Evolutionary conservation across 1,140 invertebrate species (phyloP), one percentile per base, ranked within the genome.

Genomic region (Rhagoletis zephyria): DNA sequence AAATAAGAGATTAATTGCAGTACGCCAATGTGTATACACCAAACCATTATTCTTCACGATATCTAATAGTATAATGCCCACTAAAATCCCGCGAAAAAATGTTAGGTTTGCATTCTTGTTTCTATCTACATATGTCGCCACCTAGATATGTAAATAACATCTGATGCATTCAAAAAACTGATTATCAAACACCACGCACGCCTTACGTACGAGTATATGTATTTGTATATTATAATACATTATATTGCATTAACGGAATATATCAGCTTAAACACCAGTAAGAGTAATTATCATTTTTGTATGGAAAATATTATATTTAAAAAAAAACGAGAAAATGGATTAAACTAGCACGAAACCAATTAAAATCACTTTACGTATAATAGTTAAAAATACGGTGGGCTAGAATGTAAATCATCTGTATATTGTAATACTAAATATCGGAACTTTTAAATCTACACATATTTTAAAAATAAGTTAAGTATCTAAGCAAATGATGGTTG

Each of bases 401-500:
- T 74, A 74, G 67, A 74, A 74, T 5, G 40, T 48, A 67, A 67
- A 67, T 30, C 64, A 67, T 67, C 19, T 74, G 67, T 74, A 74
- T 45, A 48, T 74, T 74, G 5, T 74, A 74, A 74, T 30, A 30
- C 40, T 48, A 4, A 74, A 48, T 74, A 74, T 74, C 42, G 42
- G 40, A 74, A 74, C 45, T 74, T 74, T 48, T 48, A 74, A 74
- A 74, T 45, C 42, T 74, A 74, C 42, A 74, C 42, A 74, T 74
- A 74, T 12, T 70, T 70, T 70, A 70, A 70, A 45, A 42, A n/a
- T 74, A 74, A 74, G 67, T 74, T 48, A 74, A 74, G 40, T 63
- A 63, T 16, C 61, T 63, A 63, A 63, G 61, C 16, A 63, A 16
- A 74, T 74, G 67, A 74, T 74, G 67, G 67, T 45, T 74, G 67